phyloP scores from a whole-genome alignment of 2,888 invertebrate species.

The Drosophila austrosaltans region DNA sequence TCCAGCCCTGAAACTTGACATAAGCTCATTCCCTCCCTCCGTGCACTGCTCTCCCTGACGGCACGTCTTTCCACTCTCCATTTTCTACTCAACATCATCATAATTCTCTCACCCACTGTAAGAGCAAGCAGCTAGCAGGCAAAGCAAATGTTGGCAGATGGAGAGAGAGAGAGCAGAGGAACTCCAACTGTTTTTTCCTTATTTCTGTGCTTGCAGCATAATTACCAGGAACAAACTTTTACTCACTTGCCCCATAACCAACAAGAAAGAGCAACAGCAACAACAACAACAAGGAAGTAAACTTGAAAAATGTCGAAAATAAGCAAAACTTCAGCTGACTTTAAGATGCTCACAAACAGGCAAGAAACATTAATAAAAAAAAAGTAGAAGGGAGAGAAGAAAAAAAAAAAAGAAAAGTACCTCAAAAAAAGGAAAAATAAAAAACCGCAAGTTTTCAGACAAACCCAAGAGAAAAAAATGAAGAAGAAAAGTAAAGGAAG shows the following conservation, averaged over 20 bases:
- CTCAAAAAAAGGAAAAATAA: conserved; percentile 47
- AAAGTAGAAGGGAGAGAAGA: background rate
- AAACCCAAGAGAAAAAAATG: conserved; percentile 41
- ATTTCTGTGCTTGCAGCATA: conserved; percentile 61
- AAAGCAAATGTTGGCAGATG: background rate
- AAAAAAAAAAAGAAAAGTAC: background rate
- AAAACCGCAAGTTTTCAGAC: conserved; percentile 36
- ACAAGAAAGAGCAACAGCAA: background rate
- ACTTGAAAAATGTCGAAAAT: conserved; percentile 58
- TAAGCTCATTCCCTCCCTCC: conserved; percentile 11
- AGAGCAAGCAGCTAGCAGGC: too few relatives aligned
- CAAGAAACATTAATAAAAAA: conserved; percentile 39
- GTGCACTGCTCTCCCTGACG: background rate
- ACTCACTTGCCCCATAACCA: conserved; percentile 7
- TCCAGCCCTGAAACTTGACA: conserved; percentile 37
- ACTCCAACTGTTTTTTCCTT: conserved; percentile 50
- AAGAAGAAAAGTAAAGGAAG: conserved; percentile 14
- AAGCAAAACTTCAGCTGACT: conserved; percentile 39
- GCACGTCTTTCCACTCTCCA: background rate
- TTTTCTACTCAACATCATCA: conserved; percentile 20
- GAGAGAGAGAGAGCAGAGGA: conserved; percentile 23
- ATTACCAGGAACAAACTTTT: conserved; percentile 69
- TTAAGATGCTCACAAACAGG: conserved; percentile 40
- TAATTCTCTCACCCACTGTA: conserved; percentile 4
- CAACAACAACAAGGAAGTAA: conserved; percentile 40